phyloP scores from a whole-genome alignment of 2,888 invertebrate genomes.

The Lochmaea capreae region DNA sequence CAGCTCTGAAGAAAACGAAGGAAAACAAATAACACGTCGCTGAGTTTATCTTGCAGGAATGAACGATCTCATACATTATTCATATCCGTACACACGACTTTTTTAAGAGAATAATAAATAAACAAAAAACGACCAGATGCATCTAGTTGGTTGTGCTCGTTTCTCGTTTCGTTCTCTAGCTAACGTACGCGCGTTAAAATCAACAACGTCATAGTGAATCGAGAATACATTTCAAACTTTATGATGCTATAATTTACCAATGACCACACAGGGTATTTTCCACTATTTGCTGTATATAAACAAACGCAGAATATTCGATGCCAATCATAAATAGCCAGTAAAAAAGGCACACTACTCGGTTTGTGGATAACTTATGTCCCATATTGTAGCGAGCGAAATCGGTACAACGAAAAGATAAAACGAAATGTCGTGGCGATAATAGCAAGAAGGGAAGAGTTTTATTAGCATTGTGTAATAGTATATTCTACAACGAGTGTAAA shows the following conservation, averaged over 20 bases:
- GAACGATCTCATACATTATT: conserved; percentile 47
- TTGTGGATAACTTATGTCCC: too few relatives aligned
- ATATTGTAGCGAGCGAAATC: too few relatives aligned
- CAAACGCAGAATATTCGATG: too few relatives aligned
- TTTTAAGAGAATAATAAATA: conserved; percentile 45
- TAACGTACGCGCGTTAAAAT: conserved; percentile 14
- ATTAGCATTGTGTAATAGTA: too few relatives aligned
- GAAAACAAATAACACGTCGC: conserved; percentile 32
- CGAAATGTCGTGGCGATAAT: too few relatives aligned
- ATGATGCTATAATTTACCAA: conserved; percentile 4
- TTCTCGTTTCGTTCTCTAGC: conserved; percentile 7
- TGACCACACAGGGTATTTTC: not conserved
- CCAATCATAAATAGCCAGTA: too few relatives aligned
- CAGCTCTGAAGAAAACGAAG: conserved; percentile 19
- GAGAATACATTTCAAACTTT: not conserved
- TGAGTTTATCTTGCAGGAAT: conserved; percentile 32
- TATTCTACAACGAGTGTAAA: too few relatives aligned
- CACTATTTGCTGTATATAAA: not conserved
- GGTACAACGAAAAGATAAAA: too few relatives aligned
- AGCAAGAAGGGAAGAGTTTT: too few relatives aligned
- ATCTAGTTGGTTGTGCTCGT: conserved; percentile 8
- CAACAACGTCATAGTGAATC: not conserved
- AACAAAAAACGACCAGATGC: conserved; percentile 39
- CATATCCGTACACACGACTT: conserved; percentile 41
- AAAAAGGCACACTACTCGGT: too few relatives aligned